These are phyloP conservation scores for Morone saxatilis DNA, from an alignment of 2,113 vertebrate genomes.

Conservation along the genomic window DNA sequence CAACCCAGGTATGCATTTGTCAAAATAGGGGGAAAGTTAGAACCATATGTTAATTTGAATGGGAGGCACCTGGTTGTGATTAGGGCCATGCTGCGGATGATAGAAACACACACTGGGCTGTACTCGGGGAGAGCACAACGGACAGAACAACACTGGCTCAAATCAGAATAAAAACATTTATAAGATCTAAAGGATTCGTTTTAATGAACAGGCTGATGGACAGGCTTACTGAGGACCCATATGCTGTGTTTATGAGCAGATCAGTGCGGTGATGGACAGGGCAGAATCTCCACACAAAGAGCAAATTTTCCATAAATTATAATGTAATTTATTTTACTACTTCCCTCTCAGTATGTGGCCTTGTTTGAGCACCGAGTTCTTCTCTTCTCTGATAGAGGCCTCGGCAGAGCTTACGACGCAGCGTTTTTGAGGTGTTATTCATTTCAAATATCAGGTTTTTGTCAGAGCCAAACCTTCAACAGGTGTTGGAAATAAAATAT, in stretches of 20 bases:
- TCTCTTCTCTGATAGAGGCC: conserved; percentile 46
- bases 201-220: conserved; percentile 61
- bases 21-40: conserved; percentile 81
- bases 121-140: conserved; percentile 36
- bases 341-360: conserved; percentile 66
- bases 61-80: conserved; percentile 85
- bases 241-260: conserved; percentile 35
- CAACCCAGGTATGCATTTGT: conserved; percentile 83
- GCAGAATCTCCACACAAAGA: conserved; percentile 45
- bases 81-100: conserved; percentile 78
- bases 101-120: conserved; percentile 58
- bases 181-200: conserved; percentile 52
- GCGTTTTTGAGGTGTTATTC: conserved; percentile 20
- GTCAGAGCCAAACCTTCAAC: conserved; percentile 45
- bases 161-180: conserved; percentile 58
- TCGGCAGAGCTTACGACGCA: neutral
- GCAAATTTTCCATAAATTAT: conserved; percentile 67
- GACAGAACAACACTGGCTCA: conserved; percentile 56
- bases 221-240: conserved; percentile 27
- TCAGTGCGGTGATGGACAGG: conserved; percentile 48
- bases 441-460: conserved; percentile 21
- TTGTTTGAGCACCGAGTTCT: conserved; percentile 29
- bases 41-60: conserved; percentile 87
- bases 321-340: conserved; percentile 67
- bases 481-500: conserved; percentile 60